These are phyloP conservation scores for Microctonus brassicae DNA, from an alignment of 2,888 invertebrate genomes.

Conservation along the genomic window DNA sequence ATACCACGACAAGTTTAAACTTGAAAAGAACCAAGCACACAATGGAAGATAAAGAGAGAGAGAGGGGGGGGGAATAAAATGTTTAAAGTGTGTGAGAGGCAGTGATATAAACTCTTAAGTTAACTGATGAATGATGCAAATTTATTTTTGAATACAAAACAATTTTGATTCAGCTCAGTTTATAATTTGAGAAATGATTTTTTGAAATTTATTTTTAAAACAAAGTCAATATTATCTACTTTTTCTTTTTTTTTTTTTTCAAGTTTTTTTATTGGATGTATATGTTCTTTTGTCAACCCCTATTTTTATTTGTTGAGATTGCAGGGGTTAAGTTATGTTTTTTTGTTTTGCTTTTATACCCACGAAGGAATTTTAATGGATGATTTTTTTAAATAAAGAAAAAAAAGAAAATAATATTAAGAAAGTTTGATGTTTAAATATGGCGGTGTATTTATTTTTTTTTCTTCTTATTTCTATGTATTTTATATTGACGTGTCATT, in stretches of 20 bases:
- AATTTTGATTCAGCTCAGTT: background rate
- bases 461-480: too few species aligned
- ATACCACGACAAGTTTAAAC: too few species aligned
- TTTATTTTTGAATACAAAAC: slow-evolving; percentile 4
- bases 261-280: too few species aligned
- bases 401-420: too few species aligned
- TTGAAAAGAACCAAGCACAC: too few species aligned
- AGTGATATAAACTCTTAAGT: background rate
- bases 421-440: too few species aligned
- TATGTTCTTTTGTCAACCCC: background rate
- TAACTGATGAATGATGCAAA: slow-evolving; percentile 2
- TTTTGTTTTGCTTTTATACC: background rate
- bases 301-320: too few species aligned
- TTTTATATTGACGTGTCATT: background rate
- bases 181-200: background rate
- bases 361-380: background rate
- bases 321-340: too few species aligned
- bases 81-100: background rate
- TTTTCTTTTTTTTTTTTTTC: background rate
- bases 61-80: background rate
- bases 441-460: too few species aligned
- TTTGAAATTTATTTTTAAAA: background rate
- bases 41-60: background rate
- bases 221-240: background rate
- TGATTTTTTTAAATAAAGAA: background rate